Base-by-base conservation (phyloP, 2,888 invertebrate species). In the Synanthedon myopaeformis region DNA sequence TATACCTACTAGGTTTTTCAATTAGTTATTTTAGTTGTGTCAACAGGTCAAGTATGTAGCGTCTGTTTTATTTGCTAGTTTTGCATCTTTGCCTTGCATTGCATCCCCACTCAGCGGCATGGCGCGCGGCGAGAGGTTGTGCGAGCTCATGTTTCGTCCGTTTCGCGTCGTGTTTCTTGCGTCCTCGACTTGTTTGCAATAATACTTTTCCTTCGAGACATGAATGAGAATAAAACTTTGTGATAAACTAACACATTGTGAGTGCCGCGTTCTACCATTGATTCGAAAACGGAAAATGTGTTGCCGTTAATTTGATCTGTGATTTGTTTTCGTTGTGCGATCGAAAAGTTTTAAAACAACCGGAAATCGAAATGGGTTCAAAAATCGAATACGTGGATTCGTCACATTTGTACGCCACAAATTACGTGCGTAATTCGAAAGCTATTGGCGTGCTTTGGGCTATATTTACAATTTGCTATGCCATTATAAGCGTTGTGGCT, bases 401-500 rank as follows among this genome's bases (percentile, higher is more conserved):
- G 65, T 93, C 94, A 64, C 96, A 96, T 84, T 91, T 96, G 78
- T 95, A 96, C 86, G 95, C 95, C 60, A 94, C 96, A 57, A 95
- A 94, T 85, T 96, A 96, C 77, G 94, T 95, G 63, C 91, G 96
- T 65, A 96, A 96, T 89, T 95, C 95, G 63, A 96, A 95, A 88
- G 98, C 98, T 52, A 96, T 99, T 60, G 97, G 97, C 53, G 97
- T 98, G 57, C 90, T 98, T 63, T 99, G 99, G 99, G 98, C 95
- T 59, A 95, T 99, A 74, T 98, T 99, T 84, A 96, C 97, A 62
- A 95, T 98, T 74, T 98, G 98, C 85, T 98, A 96, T 80, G 96
- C 96, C 60, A 97, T 99, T 72, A 96, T 99, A 72, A 94, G 94
- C 69, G 93, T 96, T 64, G 96, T 99, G 41, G 95, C 97, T 4